A percentile compares a stretch with the other conserved stretches of the same genome.
Conservation (phyloP, 2,113 vertebrate genomes). For the Apteryx mantelli region DNA sequence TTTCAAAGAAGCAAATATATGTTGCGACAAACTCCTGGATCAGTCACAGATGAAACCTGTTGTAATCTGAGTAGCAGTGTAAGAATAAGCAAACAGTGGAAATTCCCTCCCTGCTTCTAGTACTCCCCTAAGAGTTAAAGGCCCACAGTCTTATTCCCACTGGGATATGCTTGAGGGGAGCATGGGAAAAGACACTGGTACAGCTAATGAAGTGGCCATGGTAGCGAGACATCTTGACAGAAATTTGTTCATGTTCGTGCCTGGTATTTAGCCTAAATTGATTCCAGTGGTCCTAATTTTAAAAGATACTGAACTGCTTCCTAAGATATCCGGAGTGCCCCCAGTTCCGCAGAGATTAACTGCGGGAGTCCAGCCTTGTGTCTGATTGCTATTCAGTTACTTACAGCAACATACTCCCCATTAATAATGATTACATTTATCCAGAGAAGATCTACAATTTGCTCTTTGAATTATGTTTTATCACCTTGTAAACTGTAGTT, state of each 20-base stretch:
- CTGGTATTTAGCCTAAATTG: neutral
- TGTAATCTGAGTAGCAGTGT: neutral
- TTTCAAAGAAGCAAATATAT: neutral
- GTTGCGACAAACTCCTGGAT: neutral
- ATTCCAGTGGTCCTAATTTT: neutral
- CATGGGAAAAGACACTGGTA: neutral
- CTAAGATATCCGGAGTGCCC: neutral
- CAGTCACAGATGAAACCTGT: neutral
- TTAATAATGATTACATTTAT: neutral
- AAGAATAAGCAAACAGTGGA: neutral
- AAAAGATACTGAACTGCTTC: neutral
- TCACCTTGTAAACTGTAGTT: neutral
- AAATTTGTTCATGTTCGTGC: neutral
- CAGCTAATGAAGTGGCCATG: neutral
- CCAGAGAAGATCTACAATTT: neutral
- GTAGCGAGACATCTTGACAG: neutral
- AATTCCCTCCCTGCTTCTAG: neutral
- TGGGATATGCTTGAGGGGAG: neutral
- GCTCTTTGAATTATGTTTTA: neutral
- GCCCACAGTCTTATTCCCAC: neutral
- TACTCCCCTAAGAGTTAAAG: neutral
- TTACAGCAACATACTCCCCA: neutral
- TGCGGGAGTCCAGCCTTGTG: neutral
- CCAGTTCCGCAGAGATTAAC: neutral
- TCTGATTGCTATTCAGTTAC: neutral